phyloP scores from a whole-genome alignment of 2,113 vertebrate genomes.

The Macheiramphus alcinus region DNA sequence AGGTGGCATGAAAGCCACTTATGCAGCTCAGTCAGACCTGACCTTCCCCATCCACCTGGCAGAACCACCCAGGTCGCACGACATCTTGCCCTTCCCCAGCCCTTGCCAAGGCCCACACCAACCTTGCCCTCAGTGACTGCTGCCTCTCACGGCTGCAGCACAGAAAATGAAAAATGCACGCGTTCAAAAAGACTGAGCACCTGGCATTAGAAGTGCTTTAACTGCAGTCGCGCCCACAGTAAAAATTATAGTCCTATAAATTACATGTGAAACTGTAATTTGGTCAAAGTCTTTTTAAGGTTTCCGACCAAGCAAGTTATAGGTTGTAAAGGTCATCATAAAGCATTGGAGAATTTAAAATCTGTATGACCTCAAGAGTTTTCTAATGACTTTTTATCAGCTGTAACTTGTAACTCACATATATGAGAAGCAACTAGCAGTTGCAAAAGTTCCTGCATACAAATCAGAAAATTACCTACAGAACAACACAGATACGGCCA shows the following conservation, averaged over 20 bases:
- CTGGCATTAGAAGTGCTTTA: not conserved
- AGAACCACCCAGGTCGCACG: not conserved
- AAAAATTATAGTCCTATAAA: constrained; percentile 47
- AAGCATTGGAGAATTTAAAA: not conserved
- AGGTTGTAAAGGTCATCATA: constrained; percentile 11
- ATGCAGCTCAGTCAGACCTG: not conserved
- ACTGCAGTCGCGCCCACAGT: not conserved
- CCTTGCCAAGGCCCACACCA: not conserved
- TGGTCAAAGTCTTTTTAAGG: constrained; percentile 44
- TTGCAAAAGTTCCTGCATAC: not conserved
- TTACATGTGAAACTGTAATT: not conserved
- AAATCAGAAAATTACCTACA: not conserved
- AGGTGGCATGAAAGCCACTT: not conserved
- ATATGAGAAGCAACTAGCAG: not conserved
- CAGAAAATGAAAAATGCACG: not conserved
- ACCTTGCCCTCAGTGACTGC: not conserved
- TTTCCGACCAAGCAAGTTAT: not conserved
- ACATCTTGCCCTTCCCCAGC: not conserved
- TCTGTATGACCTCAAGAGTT: not conserved
- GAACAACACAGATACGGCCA: rapidly evolving
- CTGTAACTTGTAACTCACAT: not conserved
- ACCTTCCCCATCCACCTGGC: not conserved
- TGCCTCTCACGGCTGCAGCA: not conserved
- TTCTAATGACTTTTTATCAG: not conserved
- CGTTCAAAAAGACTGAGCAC: not conserved